A percentile compares a stretch with the other conserved stretches of the same genome.
phyloP scores from a whole-genome alignment of 1,140 invertebrate species.

The Drosophila nasuta region DNA sequence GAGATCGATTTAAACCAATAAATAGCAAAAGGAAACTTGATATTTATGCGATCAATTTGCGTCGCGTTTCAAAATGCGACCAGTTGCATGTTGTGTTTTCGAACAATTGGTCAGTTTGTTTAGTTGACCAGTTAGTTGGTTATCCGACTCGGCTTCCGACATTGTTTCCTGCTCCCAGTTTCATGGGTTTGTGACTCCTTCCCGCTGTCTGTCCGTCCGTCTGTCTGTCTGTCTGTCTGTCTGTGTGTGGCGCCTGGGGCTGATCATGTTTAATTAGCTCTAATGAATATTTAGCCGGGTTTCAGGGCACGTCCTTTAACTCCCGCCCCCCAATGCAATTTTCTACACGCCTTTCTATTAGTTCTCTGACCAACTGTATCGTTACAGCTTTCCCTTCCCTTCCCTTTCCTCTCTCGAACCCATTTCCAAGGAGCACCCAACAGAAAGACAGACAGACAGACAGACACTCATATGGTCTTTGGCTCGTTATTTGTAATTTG shows the following conservation, averaged over 20 bases:
- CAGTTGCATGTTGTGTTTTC: slow-evolving; percentile 47
- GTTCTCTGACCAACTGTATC: slow-evolving; percentile 34
- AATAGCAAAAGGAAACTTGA: too few species aligned
- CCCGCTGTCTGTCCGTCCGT: neutral
- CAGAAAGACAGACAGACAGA: slow-evolving; percentile 4
- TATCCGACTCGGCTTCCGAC: neutral
- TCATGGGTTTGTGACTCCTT: too few species aligned
- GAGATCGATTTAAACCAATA: too few species aligned
- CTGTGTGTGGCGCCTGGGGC: slow-evolving; percentile 34
- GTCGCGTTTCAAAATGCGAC: slow-evolving; percentile 29
- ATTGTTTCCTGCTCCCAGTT: slow-evolving; percentile 2
- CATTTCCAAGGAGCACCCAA: slow-evolving; percentile 21
- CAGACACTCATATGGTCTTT: slow-evolving; percentile 55
- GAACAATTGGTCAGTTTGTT: slow-evolving; percentile 3
- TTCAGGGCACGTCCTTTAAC: slow-evolving; percentile 32
- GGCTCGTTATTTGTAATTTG: slow-evolving; percentile 80
- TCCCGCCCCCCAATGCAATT: slow-evolving; percentile 48
- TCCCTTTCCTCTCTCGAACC: neutral
- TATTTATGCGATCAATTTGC: slow-evolving; percentile 13
- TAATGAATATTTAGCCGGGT: slow-evolving; percentile 74
- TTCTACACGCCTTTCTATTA: slow-evolving; percentile 73
- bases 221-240: neutral
- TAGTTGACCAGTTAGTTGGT: slow-evolving; percentile 25
- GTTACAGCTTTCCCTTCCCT: neutral
- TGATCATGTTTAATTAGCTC: slow-evolving; percentile 78